Evolutionary conservation across 2,888 invertebrate species (phyloP).

Genomic region (Cloeon dipterum): DNA sequence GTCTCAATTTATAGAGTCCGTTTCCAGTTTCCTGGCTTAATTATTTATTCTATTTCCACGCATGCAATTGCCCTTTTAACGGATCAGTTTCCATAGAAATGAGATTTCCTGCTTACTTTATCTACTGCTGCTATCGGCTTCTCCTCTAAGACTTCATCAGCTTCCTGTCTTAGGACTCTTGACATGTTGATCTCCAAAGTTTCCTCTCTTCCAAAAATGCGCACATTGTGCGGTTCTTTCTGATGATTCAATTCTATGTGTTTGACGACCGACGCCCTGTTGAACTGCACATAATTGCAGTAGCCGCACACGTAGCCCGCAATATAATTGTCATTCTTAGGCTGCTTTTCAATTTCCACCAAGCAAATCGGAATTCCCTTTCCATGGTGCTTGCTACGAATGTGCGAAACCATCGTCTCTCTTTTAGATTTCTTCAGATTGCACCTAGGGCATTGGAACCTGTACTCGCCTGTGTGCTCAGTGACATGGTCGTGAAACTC

Average conservation of each 20-base stretch:
- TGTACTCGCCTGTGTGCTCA: slow-evolving; percentile 56
- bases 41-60: too few species aligned
- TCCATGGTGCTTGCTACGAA: background rate
- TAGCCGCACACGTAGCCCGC: slow-evolving; percentile 40
- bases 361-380: slow-evolving; percentile 1
- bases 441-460: slow-evolving; percentile 39
- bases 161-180: slow-evolving; percentile 1
- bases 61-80: too few species aligned
- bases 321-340: slow-evolving; percentile 13
- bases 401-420: slow-evolving; percentile 5
- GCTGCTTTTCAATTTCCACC: slow-evolving; percentile 12
- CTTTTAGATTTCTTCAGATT: slow-evolving; percentile 7
- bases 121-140: too few species aligned
- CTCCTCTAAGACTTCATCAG: too few species aligned
- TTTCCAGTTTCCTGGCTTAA: too few species aligned
- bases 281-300: slow-evolving; percentile 51
- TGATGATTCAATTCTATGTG: slow-evolving; percentile 32
- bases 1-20: too few species aligned
- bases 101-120: too few species aligned
- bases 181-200: slow-evolving; percentile 21
- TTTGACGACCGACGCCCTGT: slow-evolving; percentile 29
- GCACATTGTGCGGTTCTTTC: slow-evolving; percentile 17
- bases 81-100: too few species aligned
- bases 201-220: slow-evolving; percentile 16
- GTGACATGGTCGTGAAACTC: slow-evolving; percentile 48